A percentile compares a stretch with the other conserved stretches of the same genome.
These are phyloP conservation scores for Hanleya hanleyi DNA, from an alignment of 2,888 invertebrate species.

Conservation along the genomic window DNA sequence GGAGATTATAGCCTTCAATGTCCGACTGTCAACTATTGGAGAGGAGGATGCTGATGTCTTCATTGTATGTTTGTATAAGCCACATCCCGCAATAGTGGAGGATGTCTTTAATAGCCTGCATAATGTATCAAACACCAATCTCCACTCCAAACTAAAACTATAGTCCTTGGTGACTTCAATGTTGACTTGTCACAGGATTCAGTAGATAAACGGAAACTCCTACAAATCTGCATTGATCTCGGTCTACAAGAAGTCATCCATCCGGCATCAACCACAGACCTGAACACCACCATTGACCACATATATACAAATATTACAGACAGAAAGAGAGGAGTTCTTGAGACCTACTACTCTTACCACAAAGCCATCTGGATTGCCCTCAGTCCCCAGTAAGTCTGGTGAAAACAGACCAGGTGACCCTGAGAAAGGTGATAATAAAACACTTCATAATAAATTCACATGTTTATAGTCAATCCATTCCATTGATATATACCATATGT, in stretches of 20 bases:
- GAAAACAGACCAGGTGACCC: too few species aligned
- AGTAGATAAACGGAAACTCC: not conserved
- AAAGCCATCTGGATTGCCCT: constrained; percentile 11
- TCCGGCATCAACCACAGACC: constrained; percentile 6
- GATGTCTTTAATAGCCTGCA: not conserved
- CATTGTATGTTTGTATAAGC: not conserved
- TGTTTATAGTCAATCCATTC: too few species aligned
- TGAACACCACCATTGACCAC: constrained; percentile 9
- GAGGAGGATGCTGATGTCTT: not conserved
- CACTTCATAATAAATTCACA: too few species aligned
- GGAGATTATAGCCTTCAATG: not conserved
- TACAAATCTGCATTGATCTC: not conserved
- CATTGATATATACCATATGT: too few species aligned
- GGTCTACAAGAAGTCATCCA: not conserved
- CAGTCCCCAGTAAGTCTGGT: not conserved
- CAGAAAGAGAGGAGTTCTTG: not conserved
- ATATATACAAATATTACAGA: constrained; percentile 9
- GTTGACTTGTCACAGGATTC: not conserved
- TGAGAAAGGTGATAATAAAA: too few species aligned
- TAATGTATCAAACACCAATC: not conserved
- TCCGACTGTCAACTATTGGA: too few species aligned
- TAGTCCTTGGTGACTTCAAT: not conserved
- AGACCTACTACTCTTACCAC: constrained; percentile 8
- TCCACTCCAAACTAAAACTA: not conserved
- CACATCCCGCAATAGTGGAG: not conserved